phyloP scores from a whole-genome alignment of 1,140 invertebrate genomes.

The Anadara kagoshimensis region DNA sequence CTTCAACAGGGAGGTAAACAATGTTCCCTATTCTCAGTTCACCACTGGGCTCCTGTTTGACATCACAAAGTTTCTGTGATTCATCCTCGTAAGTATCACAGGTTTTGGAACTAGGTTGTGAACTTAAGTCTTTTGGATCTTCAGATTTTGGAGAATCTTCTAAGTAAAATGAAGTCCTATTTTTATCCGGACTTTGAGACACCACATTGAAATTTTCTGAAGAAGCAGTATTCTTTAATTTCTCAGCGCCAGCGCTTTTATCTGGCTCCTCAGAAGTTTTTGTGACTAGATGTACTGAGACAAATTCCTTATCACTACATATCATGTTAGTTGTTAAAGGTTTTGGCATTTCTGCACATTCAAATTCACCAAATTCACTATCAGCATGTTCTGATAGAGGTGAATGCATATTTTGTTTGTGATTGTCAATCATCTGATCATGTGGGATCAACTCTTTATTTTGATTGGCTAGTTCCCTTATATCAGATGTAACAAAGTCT shows the following conservation, averaged over 20 bases:
- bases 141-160: no score
- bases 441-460: no score
- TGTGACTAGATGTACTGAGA: no score
- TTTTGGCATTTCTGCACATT: conserved; percentile 7
- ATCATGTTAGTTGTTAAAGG: no score
- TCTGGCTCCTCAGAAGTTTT: no score
- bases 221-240: no score
- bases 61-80: neutral
- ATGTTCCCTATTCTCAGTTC: conserved; percentile 51
- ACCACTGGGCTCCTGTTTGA: neutral
- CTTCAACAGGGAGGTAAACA: conserved; percentile 52
- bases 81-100: neutral
- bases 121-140: neutral
- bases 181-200: neutral
- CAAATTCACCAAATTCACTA: conserved; percentile 30
- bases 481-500: no score
- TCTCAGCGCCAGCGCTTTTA: no score
- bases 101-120: neutral
- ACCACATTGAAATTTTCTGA: neutral
- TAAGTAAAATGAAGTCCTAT: neutral
- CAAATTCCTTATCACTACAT: no score
- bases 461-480: no score
- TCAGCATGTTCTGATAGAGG: neutral
- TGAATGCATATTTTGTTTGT: neutral
- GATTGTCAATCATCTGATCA: neutral